phyloP scores from a whole-genome alignment of 2,888 invertebrate genomes.

The Hoplodrina blanda region DNA sequence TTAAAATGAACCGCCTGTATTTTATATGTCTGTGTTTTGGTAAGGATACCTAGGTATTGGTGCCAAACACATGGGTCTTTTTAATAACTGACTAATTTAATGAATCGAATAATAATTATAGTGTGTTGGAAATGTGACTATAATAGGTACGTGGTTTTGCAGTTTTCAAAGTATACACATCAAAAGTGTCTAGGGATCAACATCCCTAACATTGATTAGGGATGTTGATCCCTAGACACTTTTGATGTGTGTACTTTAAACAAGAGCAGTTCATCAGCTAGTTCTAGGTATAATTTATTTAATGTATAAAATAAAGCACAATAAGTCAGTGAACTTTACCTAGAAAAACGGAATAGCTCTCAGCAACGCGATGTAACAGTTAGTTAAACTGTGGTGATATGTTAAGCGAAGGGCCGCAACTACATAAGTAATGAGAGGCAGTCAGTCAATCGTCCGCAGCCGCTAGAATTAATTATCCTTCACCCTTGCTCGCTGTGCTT shows the following conservation, averaged over 20 bases:
- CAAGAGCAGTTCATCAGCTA: background rate
- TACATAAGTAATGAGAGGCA: slow-evolving; percentile 40
- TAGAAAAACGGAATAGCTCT: slow-evolving; percentile 1
- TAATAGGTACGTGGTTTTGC: background rate
- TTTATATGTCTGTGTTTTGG: background rate
- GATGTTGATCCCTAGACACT: too few relatives aligned
- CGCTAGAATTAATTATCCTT: slow-evolving; percentile 39
- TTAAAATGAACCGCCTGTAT: background rate
- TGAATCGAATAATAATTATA: background rate
- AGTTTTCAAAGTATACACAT: background rate
- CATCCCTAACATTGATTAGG: too few relatives aligned
- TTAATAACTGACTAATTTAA: too few relatives aligned
- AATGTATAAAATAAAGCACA: background rate
- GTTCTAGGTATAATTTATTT: background rate
- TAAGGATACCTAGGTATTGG: too few relatives aligned
- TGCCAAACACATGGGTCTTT: too few relatives aligned
- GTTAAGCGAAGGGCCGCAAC: slow-evolving; percentile 24
- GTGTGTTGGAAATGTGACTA: background rate
- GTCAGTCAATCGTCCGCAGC: slow-evolving; percentile 34
- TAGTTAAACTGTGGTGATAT: slow-evolving; percentile 26
- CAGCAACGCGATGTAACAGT: slow-evolving; percentile 3
- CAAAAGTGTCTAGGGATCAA: too few relatives aligned
- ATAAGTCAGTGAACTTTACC: background rate
- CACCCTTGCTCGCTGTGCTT: slow-evolving; percentile 10
- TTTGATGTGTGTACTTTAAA: too few relatives aligned